Base-by-base conservation (phyloP, 1,140 invertebrate genomes). In the Colletes latitarsis region DNA sequence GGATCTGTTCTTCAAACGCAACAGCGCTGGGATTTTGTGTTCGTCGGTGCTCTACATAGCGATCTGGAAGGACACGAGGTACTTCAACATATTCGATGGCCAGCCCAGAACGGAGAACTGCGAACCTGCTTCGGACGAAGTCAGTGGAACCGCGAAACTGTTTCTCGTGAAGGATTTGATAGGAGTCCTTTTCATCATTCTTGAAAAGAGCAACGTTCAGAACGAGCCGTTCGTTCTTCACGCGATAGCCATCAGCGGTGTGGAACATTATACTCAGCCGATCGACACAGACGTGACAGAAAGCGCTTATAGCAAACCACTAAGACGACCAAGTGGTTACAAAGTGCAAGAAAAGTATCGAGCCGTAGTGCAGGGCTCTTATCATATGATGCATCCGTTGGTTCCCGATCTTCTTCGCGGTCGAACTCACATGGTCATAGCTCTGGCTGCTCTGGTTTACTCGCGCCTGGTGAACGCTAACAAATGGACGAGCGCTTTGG, bases 81-180 rank as follows among this genome's bases (percentile, higher is more conserved):
- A 85, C 14, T 93, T 85, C 49, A 88, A 90, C 41, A 78, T 93
- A 3, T 93, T 93, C 53, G 92, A 93, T 53, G 90, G 88, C 3
- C 91, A 93, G n/a, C 62, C 90, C 0, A 87, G 93, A 49, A 82
- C 77, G 0, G 82, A 91, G 6, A 81, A 81, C 67, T 88, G 90
- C n/a, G 74, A 89, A 14, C 83, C 79, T 0, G 76, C 58, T 0
- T 6, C 55, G 0, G 76, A 88, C 4, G 53, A 67, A 3, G 43
- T 76, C 19, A 71, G 41, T 0, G 88, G 84, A 8, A 82, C 86
- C 0, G 92, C 92, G 1, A 93, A 91, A 43, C 64, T 93, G 14
- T 91, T 93, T 9, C 63, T 87, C 0, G 63, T 93, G 2, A 80
- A 80, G 5, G 84, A 92, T 63, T 14, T 93, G 17, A 81, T 82